Percentiles rank a stretch among this genome's conserved stretches.
phyloP scores from a whole-genome alignment of 2,113 vertebrate genomes.

The Pseudonaja textilis region DNA sequence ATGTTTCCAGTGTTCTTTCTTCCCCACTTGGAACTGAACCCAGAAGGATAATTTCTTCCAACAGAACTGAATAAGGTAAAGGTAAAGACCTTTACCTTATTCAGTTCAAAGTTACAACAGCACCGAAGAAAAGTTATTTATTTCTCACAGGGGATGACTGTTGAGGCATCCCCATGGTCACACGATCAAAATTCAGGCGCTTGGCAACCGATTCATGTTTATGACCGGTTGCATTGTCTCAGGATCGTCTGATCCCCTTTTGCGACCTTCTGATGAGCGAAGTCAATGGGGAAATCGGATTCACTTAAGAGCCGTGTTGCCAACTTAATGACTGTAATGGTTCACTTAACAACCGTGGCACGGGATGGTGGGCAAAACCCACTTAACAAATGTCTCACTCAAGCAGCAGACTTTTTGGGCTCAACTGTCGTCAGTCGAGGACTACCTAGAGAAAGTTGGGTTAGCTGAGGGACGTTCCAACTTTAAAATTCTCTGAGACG shows the following conservation, averaged over 20 bases:
- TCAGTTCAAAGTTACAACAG: too few relatives aligned
- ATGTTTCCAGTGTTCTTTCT: too few relatives aligned
- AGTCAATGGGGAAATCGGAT: neutral
- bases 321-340: neutral
- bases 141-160: too few relatives aligned
- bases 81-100: too few relatives aligned
- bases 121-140: too few relatives aligned
- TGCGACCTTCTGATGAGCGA: too few relatives aligned
- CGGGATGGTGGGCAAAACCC: neutral
- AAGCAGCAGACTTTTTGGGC: fast-evolving
- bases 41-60: too few relatives aligned
- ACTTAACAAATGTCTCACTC: neutral
- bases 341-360: neutral
- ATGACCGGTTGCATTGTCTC: neutral
- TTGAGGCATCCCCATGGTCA: too few relatives aligned
- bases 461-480: neutral
- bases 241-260: neutral
- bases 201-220: neutral
- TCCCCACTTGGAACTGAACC: too few relatives aligned
- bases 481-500: neutral
- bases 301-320: neutral
- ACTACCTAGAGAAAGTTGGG: neutral
- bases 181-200: neutral
- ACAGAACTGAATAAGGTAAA: too few relatives aligned
- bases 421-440: neutral